Evolutionary conservation across 2,888 invertebrate species (phyloP), one percentile per base, ranked within the genome.

Genomic region (Pasiphila rectangulata): DNA sequence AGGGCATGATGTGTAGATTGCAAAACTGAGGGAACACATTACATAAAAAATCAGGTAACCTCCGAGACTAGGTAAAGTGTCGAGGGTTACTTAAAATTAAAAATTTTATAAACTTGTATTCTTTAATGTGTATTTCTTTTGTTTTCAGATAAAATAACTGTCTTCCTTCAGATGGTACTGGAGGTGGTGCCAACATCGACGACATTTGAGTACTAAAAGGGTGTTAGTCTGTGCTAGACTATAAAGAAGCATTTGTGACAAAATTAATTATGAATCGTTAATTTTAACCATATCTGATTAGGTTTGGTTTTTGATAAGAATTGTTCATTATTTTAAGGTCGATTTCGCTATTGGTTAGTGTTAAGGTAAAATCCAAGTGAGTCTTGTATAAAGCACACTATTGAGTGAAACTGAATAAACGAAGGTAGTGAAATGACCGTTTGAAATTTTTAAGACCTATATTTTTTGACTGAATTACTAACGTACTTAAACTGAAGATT

Each of bases 121-220:
- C n/a, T n/a, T n/a, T n/a, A n/a, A n/a, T n/a, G n/a, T n/a, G n/a
- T n/a, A n/a, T n/a, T n/a, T n/a, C n/a, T 43, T 34, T 56, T 47
- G 34, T 37, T 68, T 78, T 90, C 92, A 97, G 97, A 95, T 87
- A 94, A 94, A 79, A 92, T 96, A 62, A 97, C 96, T 60, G 93
- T 95, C 68, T 96, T 96, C 88, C 92, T 96, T 73, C 97, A 97
- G 90, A 93, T 96, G 91, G 90, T 94, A 72, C 90, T 97, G 77
- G 96, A 97, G 84, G 96, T 97, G 73, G 96, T 96, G 66, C 96
- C 97, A 67, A 96, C 96, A 51, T 93, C 95, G 63, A 93, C 93
- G 56, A 94, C 89, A 37, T 92, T 92, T 72, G 92, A 92, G 74
- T 92, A 91, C 69, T 89, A 72, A 50, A 49, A 67, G 54, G 58